Evolutionary conservation across 2,113 vertebrate genomes (phyloP).

Genomic region (Miniopterus natalensis): DNA sequence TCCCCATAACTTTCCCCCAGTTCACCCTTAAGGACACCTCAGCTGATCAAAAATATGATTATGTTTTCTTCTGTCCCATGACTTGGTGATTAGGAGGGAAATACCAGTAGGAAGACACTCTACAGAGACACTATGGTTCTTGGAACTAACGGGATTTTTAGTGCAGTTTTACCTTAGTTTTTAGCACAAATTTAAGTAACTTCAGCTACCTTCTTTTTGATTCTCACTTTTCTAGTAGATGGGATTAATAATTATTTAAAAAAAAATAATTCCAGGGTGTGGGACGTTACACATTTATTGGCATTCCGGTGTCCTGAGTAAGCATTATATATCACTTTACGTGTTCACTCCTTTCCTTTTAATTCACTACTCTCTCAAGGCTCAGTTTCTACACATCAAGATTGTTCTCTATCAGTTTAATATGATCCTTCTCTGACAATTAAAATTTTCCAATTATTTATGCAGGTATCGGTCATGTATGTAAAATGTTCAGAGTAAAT

Average conservation of each 20-base stretch:
- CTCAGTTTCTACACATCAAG: conserved; percentile 53
- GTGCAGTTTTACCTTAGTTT: not conserved
- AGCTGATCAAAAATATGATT: not conserved
- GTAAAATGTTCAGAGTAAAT: not conserved
- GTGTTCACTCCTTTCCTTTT: conserved; percentile 33
- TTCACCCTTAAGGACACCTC: not conserved
- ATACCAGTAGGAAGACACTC: not conserved
- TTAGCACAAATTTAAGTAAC: conserved; percentile 57
- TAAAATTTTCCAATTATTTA: conserved; percentile 20
- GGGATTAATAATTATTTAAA: conserved; percentile 34
- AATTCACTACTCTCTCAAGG: conserved; percentile 35
- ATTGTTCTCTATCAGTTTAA: conserved; percentile 23
- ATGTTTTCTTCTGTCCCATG: not conserved
- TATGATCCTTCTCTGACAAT: not conserved
- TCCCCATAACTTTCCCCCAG: not conserved
- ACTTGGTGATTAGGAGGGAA: conserved; percentile 2
- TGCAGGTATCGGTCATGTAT: not conserved
- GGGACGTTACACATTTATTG: conserved; percentile 66
- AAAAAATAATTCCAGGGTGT: conserved; percentile 52
- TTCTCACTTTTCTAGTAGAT: conserved; percentile 66
- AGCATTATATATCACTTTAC: not conserved
- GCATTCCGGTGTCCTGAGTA: conserved; percentile 61
- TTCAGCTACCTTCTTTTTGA: conserved; percentile 37
- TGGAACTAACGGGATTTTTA: not conserved
- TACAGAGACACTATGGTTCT: not conserved